Base-by-base conservation (phyloP, 2,797 vertebrate species). In the Chrosomus eos region DNA sequence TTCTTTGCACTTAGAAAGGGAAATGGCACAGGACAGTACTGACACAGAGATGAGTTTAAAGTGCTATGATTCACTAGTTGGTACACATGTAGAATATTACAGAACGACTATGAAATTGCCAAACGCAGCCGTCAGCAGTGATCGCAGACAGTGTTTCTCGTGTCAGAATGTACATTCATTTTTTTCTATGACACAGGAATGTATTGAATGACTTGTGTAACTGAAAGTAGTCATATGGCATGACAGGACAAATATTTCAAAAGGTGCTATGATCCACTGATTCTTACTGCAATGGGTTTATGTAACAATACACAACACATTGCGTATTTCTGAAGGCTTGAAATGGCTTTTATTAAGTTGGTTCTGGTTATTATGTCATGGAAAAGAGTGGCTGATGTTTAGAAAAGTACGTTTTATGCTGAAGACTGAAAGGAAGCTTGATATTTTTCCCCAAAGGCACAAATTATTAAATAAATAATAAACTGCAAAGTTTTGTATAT, bases 401-500 rank as follows among this genome's bases (percentile, higher is more conserved):
- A 55, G 26, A n/a, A 31, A n/a, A 40, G 43, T 70, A 48, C 0
- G 33, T 82, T 82, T 33, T 36, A 70, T 64, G 21, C 48, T 18
- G 23, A 70, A 31, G 33, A 62, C 19, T 16, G 31, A 74, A 55
- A 19, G 53, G 21, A 60, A 70, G 53, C 53, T 48, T 36, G 23
- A 48, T 67, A 23, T 55, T 48, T 55, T 23, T 5, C 3, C 45
- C 43, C 73, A 81, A 89, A 85, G 85, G 82, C 16, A 71, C 45
- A 64, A 70, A 78, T 58, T 18, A 71, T 31, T 28, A 53, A 58
- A 79, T 70, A 48, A 75, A 55, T 70, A 60, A 38, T 62, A 76
- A 51, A 84, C 62, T 55, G 53, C 70, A 14, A 3, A 31, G 72
- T 90, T 90, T 89, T 89, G 38, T 74, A 89, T 88, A 89, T 90